A percentile compares a stretch with the other conserved stretches of the same genome.
These are phyloP conservation scores for Eufriesea mexicana DNA, from an alignment of 1,140 invertebrate species.

Conservation along the genomic window DNA sequence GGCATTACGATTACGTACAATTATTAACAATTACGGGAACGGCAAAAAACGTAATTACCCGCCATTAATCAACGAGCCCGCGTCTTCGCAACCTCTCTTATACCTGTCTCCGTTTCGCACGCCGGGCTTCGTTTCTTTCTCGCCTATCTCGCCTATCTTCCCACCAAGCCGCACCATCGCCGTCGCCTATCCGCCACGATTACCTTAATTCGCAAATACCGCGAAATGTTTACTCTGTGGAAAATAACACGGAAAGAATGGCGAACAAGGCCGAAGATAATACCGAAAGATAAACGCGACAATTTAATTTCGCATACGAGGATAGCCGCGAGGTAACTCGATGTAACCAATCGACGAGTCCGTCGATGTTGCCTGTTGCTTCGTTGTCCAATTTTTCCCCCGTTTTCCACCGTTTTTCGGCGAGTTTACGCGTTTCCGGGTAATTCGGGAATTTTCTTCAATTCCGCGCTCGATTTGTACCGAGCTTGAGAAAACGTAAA, in stretches of 20 bases:
- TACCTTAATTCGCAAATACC: conserved; percentile 40
- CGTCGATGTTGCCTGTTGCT: too few species aligned
- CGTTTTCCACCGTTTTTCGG: too few species aligned
- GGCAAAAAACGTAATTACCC: conserved; percentile 78
- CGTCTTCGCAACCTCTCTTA: conserved; percentile 34
- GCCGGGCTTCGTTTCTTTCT: not conserved
- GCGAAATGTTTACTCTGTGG: conserved; percentile 31
- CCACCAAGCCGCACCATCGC: not conserved
- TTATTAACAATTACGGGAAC: conserved; percentile 80
- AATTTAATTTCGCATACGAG: not conserved
- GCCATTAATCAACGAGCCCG: conserved; percentile 76
- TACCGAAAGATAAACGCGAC: not conserved
- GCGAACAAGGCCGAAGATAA: conserved; percentile 29
- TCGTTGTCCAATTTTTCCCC: too few species aligned
- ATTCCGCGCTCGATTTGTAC: not conserved
- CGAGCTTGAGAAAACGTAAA: not conserved
- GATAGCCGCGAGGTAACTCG: not conserved
- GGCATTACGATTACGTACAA: conserved; percentile 79
- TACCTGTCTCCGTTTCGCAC: not conserved
- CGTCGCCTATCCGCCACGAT: not conserved
- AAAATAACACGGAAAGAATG: conserved; percentile 9
- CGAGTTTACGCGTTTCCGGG: too few species aligned
- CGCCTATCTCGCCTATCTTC: not conserved
- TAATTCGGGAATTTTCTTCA: too few species aligned
- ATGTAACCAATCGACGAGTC: not conserved